Percentiles rank a stretch among this genome's conserved stretches.
Evolutionary conservation across 1,140 invertebrate species (phyloP).

Genomic region (Pseudachorutes palmiensis): DNA sequence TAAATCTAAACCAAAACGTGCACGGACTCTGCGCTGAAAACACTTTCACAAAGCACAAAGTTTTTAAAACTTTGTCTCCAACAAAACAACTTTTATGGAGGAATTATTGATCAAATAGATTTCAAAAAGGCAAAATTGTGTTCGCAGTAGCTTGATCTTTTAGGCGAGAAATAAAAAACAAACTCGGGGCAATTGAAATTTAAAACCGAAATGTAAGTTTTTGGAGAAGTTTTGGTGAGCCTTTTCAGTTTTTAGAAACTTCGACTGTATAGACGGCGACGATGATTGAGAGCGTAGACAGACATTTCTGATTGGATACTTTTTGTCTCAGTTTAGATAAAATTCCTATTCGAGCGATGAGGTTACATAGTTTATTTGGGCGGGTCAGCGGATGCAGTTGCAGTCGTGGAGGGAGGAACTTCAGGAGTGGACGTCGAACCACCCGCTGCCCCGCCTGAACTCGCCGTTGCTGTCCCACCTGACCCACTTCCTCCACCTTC

Average conservation of each 20-base stretch:
- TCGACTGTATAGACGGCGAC: no score
- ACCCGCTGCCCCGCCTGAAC: constrained; percentile 38
- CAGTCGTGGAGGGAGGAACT: constrained; percentile 24
- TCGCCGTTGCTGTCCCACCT: constrained; percentile 23
- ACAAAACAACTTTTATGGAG: no score
- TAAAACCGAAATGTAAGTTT: background rate
- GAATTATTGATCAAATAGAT: no score
- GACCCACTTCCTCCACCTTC: constrained; percentile 45
- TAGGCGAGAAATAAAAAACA: constrained; percentile 9
- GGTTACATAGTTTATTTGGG: constrained; percentile 29
- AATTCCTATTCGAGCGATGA: no score
- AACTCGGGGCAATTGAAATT: background rate
- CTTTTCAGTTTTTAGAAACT: no score
- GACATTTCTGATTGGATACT: background rate
- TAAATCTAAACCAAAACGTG: no score
- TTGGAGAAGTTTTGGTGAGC: constrained; percentile 1
- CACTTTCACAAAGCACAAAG: no score
- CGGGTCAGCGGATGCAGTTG: constrained; percentile 33
- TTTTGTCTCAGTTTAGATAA: background rate
- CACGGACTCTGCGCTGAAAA: no score
- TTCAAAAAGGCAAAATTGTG: no score
- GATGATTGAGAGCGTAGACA: no score
- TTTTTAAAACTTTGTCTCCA: no score
- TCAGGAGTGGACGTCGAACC: constrained; percentile 24
- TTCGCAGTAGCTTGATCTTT: no score